A percentile compares a stretch with the other conserved stretches of the same genome.
Evolutionary conservation across 2,797 vertebrate genomes (phyloP).

Genomic region (Anas acuta): DNA sequence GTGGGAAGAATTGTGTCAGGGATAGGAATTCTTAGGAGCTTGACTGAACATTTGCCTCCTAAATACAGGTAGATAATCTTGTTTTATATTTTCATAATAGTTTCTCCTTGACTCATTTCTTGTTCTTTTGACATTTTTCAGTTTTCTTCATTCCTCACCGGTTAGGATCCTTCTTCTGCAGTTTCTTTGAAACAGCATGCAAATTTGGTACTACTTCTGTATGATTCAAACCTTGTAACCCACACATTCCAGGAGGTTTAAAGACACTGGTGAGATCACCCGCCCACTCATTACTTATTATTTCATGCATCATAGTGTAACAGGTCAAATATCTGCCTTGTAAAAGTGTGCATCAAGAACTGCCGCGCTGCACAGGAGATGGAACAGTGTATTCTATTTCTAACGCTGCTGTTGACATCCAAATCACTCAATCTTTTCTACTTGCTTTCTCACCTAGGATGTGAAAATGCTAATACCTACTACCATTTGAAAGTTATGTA

Average conservation of each 20-base stretch:
- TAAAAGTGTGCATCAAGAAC: neutral
- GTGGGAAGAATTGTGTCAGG: neutral
- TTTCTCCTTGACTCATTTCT: neutral
- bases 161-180: neutral
- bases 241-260: conserved; percentile 50
- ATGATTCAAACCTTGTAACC: conserved; percentile 60
- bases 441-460: conserved; percentile 10
- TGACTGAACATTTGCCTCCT: neutral
- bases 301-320: conserved; percentile 47
- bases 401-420: neutral
- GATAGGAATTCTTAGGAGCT: neutral
- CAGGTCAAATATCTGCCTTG: conserved; percentile 53
- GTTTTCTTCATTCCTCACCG: neutral
- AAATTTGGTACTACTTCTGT: neutral
- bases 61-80: neutral
- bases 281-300: conserved; percentile 47
- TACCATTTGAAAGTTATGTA: neutral
- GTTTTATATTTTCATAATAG: neutral
- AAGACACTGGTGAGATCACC: conserved; percentile 59
- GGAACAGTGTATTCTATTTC: conserved; percentile 18
- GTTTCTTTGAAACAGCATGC: neutral
- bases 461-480: neutral
- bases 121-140: neutral
- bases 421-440: neutral
- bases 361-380: neutral